phyloP scores from a whole-genome alignment of 2,888 invertebrate species.

The Pardosa pseudoannulata region DNA sequence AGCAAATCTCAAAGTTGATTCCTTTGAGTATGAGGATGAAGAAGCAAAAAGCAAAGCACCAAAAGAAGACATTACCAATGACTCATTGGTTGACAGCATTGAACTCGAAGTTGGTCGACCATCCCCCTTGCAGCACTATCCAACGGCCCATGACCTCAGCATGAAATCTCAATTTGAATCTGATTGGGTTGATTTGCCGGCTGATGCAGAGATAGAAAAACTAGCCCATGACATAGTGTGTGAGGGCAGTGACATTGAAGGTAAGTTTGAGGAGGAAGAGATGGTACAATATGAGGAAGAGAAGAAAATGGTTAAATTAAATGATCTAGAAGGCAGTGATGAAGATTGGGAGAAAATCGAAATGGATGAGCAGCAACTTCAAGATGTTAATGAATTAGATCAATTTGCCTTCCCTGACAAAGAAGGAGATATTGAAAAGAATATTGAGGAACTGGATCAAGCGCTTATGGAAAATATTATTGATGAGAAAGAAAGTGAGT shows the following conservation, averaged over 20 bases:
- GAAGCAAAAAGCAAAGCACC: neutral
- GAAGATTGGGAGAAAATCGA: conserved; percentile 63
- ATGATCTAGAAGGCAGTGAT: conserved; percentile 32
- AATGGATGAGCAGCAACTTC: conserved; percentile 14
- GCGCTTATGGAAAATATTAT: too few relatives aligned
- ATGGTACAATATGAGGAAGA: neutral
- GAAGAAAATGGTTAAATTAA: neutral
- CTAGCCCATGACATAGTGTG: neutral
- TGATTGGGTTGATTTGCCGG: conserved; percentile 50
- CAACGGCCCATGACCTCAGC: conserved; percentile 45
- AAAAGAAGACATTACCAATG: neutral
- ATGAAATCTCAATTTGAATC: conserved; percentile 24
- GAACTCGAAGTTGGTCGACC: conserved; percentile 28
- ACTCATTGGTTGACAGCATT: conserved; percentile 26
- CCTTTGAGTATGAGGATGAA: conserved; percentile 46
- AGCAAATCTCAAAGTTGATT: conserved; percentile 44
- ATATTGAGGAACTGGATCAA: conserved; percentile 11
- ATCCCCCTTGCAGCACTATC: conserved; percentile 56
- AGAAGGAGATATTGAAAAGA: neutral
- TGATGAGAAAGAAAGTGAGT: neutral
- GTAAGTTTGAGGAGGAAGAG: conserved; percentile 7
- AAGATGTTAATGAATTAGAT: neutral
- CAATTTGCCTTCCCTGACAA: neutral
- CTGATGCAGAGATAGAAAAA: conserved; percentile 3
- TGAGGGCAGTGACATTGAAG: neutral